Conservation (phyloP, 2,113 vertebrate genomes). For the Microcebus ravelobensis region DNA sequence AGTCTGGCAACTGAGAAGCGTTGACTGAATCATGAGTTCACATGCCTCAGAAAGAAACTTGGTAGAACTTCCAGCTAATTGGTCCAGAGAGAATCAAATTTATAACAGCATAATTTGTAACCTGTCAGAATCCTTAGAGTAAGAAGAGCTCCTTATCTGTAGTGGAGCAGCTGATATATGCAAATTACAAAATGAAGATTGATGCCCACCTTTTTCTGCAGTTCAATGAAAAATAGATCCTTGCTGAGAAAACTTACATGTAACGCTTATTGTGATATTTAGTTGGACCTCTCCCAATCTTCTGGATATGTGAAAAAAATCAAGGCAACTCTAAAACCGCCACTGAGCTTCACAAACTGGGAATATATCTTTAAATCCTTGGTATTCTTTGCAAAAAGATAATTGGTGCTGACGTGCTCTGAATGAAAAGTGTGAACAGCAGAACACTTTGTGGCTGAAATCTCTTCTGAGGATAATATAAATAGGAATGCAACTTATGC, state of each 20-base stretch:
- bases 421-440: constrained; percentile 38
- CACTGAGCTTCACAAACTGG: neutral
- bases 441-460: constrained; percentile 49
- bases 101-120: constrained; percentile 13
- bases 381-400: constrained; percentile 37
- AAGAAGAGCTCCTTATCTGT: neutral
- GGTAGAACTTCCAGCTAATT: neutral
- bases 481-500: neutral
- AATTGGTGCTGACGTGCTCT: neutral
- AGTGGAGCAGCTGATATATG: neutral
- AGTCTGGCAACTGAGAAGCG: neutral
- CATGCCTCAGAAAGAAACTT: neutral
- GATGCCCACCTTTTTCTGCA: neutral
- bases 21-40: neutral
- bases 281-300: constrained; percentile 32
- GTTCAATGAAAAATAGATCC: constrained; percentile 26
- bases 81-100: neutral
- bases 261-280: neutral
- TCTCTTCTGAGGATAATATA: neutral
- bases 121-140: constrained; percentile 53
- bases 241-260: constrained; percentile 19
- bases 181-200: constrained; percentile 37
- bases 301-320: constrained; percentile 41
- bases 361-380: neutral
- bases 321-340: neutral